Evolutionary conservation across 2,888 invertebrate species (phyloP), one percentile per base, ranked within the genome.

Genomic region (Spialia ferax): DNA sequence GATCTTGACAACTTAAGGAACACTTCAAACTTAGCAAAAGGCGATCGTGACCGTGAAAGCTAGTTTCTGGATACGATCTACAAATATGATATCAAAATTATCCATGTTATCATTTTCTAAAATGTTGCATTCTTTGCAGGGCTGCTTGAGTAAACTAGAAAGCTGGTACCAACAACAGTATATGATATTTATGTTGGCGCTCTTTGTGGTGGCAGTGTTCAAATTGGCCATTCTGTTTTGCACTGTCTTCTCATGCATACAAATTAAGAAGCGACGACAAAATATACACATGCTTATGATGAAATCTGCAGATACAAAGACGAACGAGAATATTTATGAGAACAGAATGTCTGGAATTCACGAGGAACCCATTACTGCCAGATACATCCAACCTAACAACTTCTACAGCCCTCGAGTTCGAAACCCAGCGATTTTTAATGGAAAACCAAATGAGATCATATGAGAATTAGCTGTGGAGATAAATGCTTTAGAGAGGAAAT

Each of bases 121-220:
- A 20, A 18, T 45, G 18, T 20, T 45, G 42, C 10, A 71, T 70
- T 70, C 22, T 15, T 84, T 93, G 50, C 86, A 96, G 96, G 96
- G 97, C 22, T 97, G 97, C 74, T 86, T 96, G 54, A 94, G 92
- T 32, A 94, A 94, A 81, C 86, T 97, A 65, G 96, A 97, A 83
- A 94, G 95, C 69, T 97, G 97, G 97, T 96, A 96, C 79, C 95
- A 96, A 67, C 95, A 96, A 69, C 97, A 97, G 74, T 97, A 96
- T 75, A 83, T 96, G 26, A 88, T 96, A 42, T 95, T 97, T 74
- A 92, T 97, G 77, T 93, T 94, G 4, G 94, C 95, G 20, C 95
- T 96, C 20, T 91, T 97, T 63, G 88, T 95, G 1, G 89, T 96
- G 20, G 96, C 96, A 0, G 82, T 97, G n/a, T 94, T 97, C 56